Evolutionary conservation across 2,888 invertebrate species (phyloP).

Genomic region (Cataglyphis livida): DNA sequence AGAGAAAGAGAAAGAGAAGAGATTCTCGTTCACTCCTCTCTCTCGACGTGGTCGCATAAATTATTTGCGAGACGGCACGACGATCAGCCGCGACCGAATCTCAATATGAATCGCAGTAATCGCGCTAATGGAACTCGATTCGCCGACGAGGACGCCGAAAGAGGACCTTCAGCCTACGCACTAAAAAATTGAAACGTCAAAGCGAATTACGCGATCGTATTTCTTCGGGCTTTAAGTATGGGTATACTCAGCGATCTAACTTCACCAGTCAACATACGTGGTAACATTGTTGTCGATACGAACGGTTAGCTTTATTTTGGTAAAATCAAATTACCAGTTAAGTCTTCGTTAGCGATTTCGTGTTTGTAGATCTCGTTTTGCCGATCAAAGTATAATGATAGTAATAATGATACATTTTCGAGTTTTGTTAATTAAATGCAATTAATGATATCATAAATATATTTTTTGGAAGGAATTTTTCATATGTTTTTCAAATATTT

Average conservation of each 20-base stretch:
- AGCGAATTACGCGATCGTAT: constrained; percentile 47
- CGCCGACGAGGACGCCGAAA: constrained; percentile 50
- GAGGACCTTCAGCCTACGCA: constrained; percentile 49
- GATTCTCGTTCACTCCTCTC: constrained; percentile 18
- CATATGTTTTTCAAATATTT: not conserved
- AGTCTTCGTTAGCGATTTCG: constrained; percentile 26
- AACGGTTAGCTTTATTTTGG: constrained; percentile 11
- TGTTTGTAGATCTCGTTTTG: not conserved
- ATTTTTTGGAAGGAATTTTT: not conserved
- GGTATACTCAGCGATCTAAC: constrained; percentile 33
- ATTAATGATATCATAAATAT: not conserved
- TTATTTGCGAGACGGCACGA: constrained; percentile 70
- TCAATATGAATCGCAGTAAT: constrained; percentile 72
- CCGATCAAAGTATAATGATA: not conserved
- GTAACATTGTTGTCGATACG: constrained; percentile 45
- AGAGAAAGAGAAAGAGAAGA: not conserved
- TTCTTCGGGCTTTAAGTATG: constrained; percentile 44
- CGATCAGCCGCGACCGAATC: constrained; percentile 45
- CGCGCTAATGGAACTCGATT: constrained; percentile 75
- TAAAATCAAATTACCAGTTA: constrained; percentile 31
- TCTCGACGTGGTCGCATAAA: constrained; percentile 63
- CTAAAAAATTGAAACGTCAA: constrained; percentile 53
- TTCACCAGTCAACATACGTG: constrained; percentile 28
- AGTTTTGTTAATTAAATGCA: not conserved
- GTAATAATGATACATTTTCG: not conserved